Conservation (phyloP, 2,888 invertebrate species). For the Sarcophaga carnaria region DNA sequence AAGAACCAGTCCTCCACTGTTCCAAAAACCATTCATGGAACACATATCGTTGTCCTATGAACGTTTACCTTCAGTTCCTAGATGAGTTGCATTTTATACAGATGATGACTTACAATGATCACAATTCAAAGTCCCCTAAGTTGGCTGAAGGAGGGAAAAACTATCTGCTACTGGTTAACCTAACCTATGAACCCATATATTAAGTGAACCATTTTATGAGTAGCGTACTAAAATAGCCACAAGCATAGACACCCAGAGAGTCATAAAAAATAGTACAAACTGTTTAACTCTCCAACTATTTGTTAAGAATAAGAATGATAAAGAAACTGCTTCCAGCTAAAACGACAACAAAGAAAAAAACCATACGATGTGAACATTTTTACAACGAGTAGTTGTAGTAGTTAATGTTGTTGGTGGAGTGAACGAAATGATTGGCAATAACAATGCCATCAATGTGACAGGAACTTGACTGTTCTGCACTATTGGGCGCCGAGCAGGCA, state of each 20-base stretch:
- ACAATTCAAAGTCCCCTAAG: too few species aligned
- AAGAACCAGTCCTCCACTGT: too few species aligned
- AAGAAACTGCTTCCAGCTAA: slow-evolving; percentile 28
- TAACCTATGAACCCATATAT: not conserved
- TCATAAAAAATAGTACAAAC: slow-evolving; percentile 46
- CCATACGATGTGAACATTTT: slow-evolving; percentile 61
- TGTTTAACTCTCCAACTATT: slow-evolving; percentile 28
- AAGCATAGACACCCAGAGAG: slow-evolving; percentile 8
- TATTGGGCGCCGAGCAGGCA: slow-evolving; percentile 68
- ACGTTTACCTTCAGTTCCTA: too few species aligned
- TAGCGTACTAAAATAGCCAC: slow-evolving; percentile 13
- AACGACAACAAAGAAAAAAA: slow-evolving; percentile 23
- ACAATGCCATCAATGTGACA: slow-evolving; percentile 68
- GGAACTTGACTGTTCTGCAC: slow-evolving; percentile 68
- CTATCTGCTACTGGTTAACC: too few species aligned
- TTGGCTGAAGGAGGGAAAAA: too few species aligned
- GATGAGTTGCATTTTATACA: too few species aligned
- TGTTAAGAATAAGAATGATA: slow-evolving; percentile 13
- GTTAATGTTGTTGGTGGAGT: not conserved
- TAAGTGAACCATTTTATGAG: not conserved
- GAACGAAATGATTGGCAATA: slow-evolving; percentile 60
- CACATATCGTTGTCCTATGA: too few species aligned
- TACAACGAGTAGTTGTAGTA: not conserved
- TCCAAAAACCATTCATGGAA: too few species aligned
- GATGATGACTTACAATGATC: too few species aligned